These are phyloP conservation scores for Enteromius afrohamiltoni DNA, from an alignment of 2,797 vertebrate genomes.

Conservation along the genomic window DNA sequence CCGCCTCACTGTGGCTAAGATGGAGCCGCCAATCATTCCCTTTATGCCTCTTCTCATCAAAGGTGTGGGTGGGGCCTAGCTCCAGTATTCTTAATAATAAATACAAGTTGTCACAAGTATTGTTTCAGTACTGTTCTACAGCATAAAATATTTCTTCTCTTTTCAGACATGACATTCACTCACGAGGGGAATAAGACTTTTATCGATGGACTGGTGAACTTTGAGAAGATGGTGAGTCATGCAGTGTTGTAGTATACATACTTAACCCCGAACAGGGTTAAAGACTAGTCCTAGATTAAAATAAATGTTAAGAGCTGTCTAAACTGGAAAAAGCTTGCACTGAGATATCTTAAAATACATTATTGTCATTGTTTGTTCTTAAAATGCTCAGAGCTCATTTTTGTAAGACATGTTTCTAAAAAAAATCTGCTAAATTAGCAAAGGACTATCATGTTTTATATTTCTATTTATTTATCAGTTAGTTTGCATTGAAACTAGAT, in stretches of 20 bases:
- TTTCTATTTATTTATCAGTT: not conserved
- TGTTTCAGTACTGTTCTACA: not conserved
- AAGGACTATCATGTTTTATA: not conserved
- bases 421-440: too few species aligned
- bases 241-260: not conserved
- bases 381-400: too few species aligned
- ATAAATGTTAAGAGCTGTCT: too few species aligned
- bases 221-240: conserved; percentile 96
- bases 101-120: not conserved
- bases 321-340: too few species aligned
- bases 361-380: too few species aligned
- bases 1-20: conserved; percentile 91
- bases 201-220: conserved; percentile 94
- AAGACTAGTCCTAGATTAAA: too few species aligned
- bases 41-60: conserved; percentile 98
- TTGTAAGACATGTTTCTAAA: too few species aligned
- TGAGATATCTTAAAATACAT: too few species aligned
- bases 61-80: conserved; percentile 77
- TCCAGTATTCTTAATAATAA: not conserved
- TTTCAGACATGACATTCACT: conserved; percentile 95
- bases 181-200: conserved; percentile 98
- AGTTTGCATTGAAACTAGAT: not conserved
- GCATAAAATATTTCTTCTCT: not conserved
- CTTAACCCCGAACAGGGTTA: too few species aligned
- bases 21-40: conserved; percentile 96